Conservation (phyloP, 2,888 invertebrate species). For the Alviniconcha strummeri region DNA sequence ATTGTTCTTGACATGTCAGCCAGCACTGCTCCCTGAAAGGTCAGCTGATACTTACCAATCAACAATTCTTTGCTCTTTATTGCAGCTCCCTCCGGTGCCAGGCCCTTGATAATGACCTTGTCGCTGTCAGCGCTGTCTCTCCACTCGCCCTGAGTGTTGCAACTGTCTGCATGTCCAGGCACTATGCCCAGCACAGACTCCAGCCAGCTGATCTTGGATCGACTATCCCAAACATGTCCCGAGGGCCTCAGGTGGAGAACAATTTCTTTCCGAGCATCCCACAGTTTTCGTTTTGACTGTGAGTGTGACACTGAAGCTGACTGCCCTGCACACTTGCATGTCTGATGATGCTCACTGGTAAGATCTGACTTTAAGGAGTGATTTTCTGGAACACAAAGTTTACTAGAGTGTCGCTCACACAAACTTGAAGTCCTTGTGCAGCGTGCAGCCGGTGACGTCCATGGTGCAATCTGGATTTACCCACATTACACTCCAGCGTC, state of each 20-base stretch:
- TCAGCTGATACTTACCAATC: constrained; percentile 13
- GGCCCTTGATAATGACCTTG: constrained; percentile 1
- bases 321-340: constrained; percentile 10
- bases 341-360: not conserved
- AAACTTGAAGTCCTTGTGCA: constrained; percentile 12
- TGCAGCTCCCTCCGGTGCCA: constrained; percentile 21
- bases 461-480: not conserved
- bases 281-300: not conserved
- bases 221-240: constrained; percentile 14
- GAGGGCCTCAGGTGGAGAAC: not conserved
- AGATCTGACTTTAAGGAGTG: not conserved
- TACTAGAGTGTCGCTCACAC: constrained; percentile 25
- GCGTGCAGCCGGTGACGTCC: not conserved
- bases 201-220: constrained; percentile 5
- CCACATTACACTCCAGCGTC: not conserved
- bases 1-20: no score
- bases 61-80: constrained; percentile 3
- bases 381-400: not conserved
- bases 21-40: no score
- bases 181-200: constrained; percentile 31
- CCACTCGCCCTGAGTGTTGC: not conserved
- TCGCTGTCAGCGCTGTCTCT: not conserved
- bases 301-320: not conserved
- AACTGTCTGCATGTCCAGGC: not conserved
- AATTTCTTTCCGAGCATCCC: constrained; percentile 14